Conservation (phyloP, 1,140 invertebrate genomes). For the Parapsyche elsis region DNA sequence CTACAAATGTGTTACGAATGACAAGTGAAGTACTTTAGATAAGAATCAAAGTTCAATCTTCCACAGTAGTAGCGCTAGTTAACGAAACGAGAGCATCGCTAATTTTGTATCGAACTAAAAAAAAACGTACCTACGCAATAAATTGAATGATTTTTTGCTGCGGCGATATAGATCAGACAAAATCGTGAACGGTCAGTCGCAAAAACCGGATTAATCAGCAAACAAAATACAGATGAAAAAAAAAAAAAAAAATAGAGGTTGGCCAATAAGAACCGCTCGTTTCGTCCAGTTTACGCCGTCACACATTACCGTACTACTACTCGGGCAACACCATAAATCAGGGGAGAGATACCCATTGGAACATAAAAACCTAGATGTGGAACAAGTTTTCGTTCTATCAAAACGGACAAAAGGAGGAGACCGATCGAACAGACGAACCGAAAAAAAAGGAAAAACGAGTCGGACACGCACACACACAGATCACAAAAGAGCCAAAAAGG, state of each 20-base stretch:
- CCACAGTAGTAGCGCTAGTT: no score
- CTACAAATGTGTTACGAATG: no score
- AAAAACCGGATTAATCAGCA: slow-evolving; percentile 13
- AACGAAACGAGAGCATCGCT: no score
- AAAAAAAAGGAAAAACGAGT: slow-evolving; percentile 27
- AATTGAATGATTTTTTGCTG: not conserved
- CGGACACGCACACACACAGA: not conserved
- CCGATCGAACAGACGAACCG: not conserved
- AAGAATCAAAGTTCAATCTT: no score
- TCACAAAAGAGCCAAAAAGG: slow-evolving; percentile 3
- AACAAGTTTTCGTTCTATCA: slow-evolving; percentile 39
- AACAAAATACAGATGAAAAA: slow-evolving; percentile 1
- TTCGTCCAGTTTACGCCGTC: slow-evolving; percentile 1
- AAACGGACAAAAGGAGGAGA: slow-evolving; percentile 37
- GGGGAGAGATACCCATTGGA: not conserved
- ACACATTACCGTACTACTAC: slow-evolving; percentile 11
- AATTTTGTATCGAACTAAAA: no score
- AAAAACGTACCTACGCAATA: not conserved
- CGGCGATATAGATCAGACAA: not conserved
- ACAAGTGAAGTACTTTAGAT: no score
- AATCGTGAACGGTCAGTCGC: not conserved
- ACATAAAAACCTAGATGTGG: slow-evolving; percentile 19
- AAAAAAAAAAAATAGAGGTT: not conserved
- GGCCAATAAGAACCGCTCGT: not conserved
- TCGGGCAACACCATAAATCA: not conserved